Conservation (phyloP, 2,888 invertebrate genomes). For the Diarsia rubi region DNA sequence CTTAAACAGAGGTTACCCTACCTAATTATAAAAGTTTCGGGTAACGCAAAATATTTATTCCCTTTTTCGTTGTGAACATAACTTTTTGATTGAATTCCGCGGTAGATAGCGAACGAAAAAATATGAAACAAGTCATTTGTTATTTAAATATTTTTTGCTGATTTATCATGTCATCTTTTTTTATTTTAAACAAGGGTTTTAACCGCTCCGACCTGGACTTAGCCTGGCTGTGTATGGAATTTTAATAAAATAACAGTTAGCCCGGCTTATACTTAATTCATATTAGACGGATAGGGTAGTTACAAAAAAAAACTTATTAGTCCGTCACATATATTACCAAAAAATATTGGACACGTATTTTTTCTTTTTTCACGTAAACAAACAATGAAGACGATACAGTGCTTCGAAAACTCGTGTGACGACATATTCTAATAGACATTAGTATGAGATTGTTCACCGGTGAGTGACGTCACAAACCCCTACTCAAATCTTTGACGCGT, state of each 20-base stretch:
- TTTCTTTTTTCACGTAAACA: too few relatives aligned
- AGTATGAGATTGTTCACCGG: too few relatives aligned
- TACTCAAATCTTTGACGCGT: too few relatives aligned
- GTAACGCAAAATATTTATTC: slow-evolving; percentile 2
- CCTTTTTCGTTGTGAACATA: not conserved
- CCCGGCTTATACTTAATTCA: not conserved
- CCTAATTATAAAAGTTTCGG: slow-evolving; percentile 38
- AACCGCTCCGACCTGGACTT: not conserved
- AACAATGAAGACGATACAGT: too few relatives aligned
- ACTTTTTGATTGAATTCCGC: slow-evolving; percentile 39
- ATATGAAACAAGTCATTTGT: not conserved
- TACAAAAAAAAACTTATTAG: too few relatives aligned
- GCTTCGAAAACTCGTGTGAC: too few relatives aligned
- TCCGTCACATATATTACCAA: too few relatives aligned
- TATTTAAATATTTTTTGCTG: not conserved
- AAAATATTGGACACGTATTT: too few relatives aligned
- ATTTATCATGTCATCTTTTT: not conserved
- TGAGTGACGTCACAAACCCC: too few relatives aligned
- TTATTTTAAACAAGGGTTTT: not conserved
- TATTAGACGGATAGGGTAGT: too few relatives aligned
- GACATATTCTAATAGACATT: too few relatives aligned
- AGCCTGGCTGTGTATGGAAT: not conserved
- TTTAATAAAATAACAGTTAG: not conserved
- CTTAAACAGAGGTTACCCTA: slow-evolving; percentile 11
- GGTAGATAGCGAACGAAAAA: not conserved